These are phyloP conservation scores for Drosophila cognata DNA, from an alignment of 2,888 invertebrate species.

Conservation along the genomic window DNA sequence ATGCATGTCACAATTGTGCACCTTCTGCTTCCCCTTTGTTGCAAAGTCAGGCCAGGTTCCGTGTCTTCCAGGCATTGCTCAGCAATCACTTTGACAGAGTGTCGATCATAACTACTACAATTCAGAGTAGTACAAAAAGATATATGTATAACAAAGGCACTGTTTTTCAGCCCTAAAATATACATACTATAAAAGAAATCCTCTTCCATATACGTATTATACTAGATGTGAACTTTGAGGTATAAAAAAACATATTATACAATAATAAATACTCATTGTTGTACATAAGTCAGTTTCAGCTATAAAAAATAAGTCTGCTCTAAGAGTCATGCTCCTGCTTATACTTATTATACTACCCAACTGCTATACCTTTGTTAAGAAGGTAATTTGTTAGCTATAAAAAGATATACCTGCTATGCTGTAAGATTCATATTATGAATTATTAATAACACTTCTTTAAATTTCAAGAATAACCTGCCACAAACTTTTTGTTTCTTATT, in stretches of 20 bases:
- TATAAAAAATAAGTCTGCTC: background rate
- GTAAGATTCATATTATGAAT: background rate
- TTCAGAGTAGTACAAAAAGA: background rate
- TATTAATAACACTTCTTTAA: background rate
- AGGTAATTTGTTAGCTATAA: background rate
- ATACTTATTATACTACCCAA: background rate
- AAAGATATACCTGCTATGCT: background rate
- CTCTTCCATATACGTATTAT: background rate
- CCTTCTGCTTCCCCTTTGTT: slow-evolving; percentile 4
- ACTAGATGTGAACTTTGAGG: background rate
- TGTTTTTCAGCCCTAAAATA: background rate
- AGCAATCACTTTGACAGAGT: background rate
- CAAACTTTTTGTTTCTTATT: background rate
- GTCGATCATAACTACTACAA: slow-evolving; percentile 11
- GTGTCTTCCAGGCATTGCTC: slow-evolving; percentile 36
- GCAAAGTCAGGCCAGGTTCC: slow-evolving; percentile 60
- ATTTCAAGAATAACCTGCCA: background rate
- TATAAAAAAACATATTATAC: background rate
- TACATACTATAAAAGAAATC: background rate
- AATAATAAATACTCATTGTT: background rate
- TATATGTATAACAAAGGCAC: background rate
- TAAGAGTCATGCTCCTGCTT: background rate
- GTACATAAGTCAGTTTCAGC: background rate
- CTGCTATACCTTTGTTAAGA: background rate
- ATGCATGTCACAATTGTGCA: slow-evolving; percentile 22